phyloP scores from a whole-genome alignment of 2,888 invertebrate genomes.

The Ophioninae sp. region DNA sequence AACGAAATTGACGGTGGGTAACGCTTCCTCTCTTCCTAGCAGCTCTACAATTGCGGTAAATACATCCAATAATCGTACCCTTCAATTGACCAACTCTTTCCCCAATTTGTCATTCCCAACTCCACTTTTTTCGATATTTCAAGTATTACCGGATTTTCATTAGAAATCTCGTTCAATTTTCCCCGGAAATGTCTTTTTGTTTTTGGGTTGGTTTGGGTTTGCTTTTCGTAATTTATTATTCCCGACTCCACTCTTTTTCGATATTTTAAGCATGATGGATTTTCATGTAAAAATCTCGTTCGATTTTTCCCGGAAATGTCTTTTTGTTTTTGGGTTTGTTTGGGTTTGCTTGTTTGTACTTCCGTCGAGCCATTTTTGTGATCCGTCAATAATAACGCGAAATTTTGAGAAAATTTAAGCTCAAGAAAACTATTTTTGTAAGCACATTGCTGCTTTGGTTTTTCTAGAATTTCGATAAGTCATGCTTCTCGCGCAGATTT shows the following conservation, averaged over 20 bases:
- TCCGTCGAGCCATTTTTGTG: not conserved
- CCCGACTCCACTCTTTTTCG: not conserved
- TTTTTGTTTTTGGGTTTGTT: not conserved
- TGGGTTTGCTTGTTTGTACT: not conserved
- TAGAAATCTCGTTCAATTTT: not conserved
- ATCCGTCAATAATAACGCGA: not conserved
- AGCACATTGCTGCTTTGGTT: not conserved
- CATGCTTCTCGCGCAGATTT: not conserved
- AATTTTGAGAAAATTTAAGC: not conserved
- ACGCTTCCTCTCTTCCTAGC: constrained; percentile 5
- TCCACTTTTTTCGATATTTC: not conserved
- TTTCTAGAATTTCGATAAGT: not conserved
- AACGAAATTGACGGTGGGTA: constrained; percentile 30
- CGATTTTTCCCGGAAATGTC: not conserved
- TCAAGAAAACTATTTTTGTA: not conserved
- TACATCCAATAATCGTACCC: constrained; percentile 1
- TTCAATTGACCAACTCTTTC: not conserved
- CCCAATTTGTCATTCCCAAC: not conserved
- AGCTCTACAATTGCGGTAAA: constrained; percentile 1
- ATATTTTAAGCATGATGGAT: not conserved
- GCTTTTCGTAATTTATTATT: not conserved
- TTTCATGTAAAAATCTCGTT: too few species aligned
- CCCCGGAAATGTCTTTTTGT: not conserved
- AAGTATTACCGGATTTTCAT: not conserved
- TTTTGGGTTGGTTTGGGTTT: not conserved